Base-by-base conservation (phyloP, 53 echinoderm and acorn worm species). In the Apostichopus leukothele region DNA sequence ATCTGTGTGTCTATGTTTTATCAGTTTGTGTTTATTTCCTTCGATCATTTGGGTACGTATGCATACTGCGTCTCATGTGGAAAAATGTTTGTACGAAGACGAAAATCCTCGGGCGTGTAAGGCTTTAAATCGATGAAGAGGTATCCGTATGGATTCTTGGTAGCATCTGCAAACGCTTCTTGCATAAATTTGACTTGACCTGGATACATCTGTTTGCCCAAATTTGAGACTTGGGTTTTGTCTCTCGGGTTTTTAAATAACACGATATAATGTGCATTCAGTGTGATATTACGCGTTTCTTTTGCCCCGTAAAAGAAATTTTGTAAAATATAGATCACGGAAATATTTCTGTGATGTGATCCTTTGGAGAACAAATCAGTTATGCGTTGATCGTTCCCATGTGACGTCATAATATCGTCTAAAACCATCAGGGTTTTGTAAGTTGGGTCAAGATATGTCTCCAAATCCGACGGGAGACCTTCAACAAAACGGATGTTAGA, bases 211-310 rank as follows among this genome's bases (percentile, higher is more conserved):
- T 96, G 96, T 89, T 90, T 93, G 6, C 88, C 93, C 54, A 96
- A 67, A 75, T 96, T 90, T 3, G 55, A 83, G 11, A 96, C 93
- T 89, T 96, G 96, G 5, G 94, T 92, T 39, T 87, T 76, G 53
- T 96, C 94, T 21, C 94, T 75, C 0, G 94, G 94, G 50, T 94
- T 94, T 89, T 96, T 96, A 52, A 91, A 96, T 3, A 94, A 60
- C 10, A 94, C 86, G 60, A 94, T 89, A 91, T 94, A 96, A 66
- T 94, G 94, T n/a, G 94, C 90, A 79, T 94, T 96, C 13, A 96
- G 86, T 53, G 89, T 94, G 55, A 96, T 96, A 22, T 93, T 96
- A 54, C 96, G 73, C 26, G 92, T 92, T 81, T 96, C 94, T 67
- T 93, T 93, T 12, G 92, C 93, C 52, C 92, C 90, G 59, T 94